Base-by-base conservation (phyloP, 2,888 invertebrate genomes). In the Plagodis pulveraria region DNA sequence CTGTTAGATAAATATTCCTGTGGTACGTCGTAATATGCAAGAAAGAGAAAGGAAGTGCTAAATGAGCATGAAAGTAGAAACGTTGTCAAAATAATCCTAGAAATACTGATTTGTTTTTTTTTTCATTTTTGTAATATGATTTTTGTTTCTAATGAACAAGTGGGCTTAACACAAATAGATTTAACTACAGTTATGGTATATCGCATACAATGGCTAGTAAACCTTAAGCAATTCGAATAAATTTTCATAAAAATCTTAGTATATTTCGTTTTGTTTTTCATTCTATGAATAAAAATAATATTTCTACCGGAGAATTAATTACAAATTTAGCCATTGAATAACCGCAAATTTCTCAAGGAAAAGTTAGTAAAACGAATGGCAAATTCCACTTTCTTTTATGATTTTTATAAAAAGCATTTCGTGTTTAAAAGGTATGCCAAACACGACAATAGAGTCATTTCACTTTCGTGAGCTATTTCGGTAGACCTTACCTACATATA, bases 191-290 rank as follows among this genome's bases (percentile, higher is more conserved):
- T 22, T 22, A 22, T 22, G 4, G 22, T 22, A 22, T 22, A 22
- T 22, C n/a, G n/a, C n/a, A n/a, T 22, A 22, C 22, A 2, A 4
- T 22, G 22, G 22, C 22, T 22, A 22, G 2, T 22, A 22, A 22
- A 22, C 1, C 22, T 22, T 22, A 22, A 22, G 22, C 1, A 4
- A 22, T 22, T 22, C 4, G 22, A 72, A 74, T 70, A 68, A 70
- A 71, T 78, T 78, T 71, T 65, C 62, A 66, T 67, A 67, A 58
- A 63, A 73, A 47, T 73, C 65, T 74, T 66, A 62, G 64, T n/a
- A 68, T 70, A 58, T 67, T 64, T 54, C 48, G 48, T 42, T 54
- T 56, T 53, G 44, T 60, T 69, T 40, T 63, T 58, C 53, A 52
- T 54, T 22, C 22, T 22, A 22, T 50, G 50, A 69, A 56, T 47